These are phyloP conservation scores for Megalops cyprinoides DNA, from an alignment of 2,797 vertebrate genomes.

Conservation along the genomic window DNA sequence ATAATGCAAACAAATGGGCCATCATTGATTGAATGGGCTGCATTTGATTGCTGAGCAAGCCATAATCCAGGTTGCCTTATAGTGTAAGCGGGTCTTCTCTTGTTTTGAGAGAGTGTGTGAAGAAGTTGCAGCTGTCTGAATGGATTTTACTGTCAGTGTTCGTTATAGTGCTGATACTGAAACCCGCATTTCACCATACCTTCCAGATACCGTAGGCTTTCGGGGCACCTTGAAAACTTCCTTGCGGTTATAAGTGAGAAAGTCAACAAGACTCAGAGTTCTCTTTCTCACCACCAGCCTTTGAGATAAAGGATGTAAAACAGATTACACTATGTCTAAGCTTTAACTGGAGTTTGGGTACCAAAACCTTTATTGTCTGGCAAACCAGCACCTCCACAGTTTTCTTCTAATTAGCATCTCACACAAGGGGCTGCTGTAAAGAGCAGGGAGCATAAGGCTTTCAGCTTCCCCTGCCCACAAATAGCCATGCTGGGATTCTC, in stretches of 20 bases:
- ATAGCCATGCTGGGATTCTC: background rate
- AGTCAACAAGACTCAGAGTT: conserved; percentile 39
- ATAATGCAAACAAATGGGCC: background rate
- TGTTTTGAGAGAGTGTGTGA: background rate
- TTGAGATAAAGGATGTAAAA: conserved; percentile 28
- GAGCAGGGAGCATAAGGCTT: background rate
- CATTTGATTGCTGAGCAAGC: background rate
- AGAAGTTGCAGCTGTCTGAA: background rate
- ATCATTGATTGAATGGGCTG: background rate
- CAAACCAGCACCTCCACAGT: background rate
- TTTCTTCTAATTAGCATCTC: conserved; percentile 1
- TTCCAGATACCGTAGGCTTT: no score
- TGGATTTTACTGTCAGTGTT: background rate
- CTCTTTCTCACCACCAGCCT: background rate
- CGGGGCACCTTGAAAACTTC: no score
- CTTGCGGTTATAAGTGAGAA: conserved; percentile 61
- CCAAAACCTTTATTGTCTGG: conserved; percentile 47
- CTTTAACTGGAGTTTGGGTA: conserved; percentile 12
- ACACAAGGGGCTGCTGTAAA: background rate
- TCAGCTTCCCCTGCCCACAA: background rate
- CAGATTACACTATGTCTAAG: background rate
- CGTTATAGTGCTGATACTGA: background rate
- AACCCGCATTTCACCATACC: no score
- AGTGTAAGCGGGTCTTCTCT: background rate
- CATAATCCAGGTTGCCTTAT: background rate